phyloP scores from a whole-genome alignment of 2,797 vertebrate genomes.

The Pangasius macronema region DNA sequence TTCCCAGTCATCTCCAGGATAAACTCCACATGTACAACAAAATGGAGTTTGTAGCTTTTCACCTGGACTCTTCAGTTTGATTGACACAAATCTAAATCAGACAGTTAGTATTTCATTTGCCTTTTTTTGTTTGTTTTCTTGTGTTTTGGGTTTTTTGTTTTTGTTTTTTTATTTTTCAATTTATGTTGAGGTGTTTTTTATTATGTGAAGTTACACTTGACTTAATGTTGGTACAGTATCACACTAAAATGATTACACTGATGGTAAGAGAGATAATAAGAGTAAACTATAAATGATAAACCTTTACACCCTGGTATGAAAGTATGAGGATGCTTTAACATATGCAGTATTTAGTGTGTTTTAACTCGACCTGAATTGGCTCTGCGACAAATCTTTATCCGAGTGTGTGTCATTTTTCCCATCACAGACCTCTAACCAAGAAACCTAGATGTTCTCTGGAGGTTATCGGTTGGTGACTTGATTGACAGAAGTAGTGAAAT shows the following conservation, averaged over 20 bases:
- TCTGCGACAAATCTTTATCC: not conserved
- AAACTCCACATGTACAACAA: constrained; percentile 43
- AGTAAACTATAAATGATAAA: not conserved
- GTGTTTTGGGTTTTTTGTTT: not conserved
- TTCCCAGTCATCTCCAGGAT: constrained; percentile 59
- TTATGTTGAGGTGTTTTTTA: not conserved
- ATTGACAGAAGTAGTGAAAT: not conserved
- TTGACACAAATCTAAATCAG: constrained; percentile 38
- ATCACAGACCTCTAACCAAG: not conserved
- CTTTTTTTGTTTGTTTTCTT: constrained; percentile 13
- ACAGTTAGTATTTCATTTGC: constrained; percentile 59
- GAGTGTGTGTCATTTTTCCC: not conserved
- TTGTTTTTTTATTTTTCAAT: not conserved
- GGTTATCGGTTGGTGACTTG: not conserved
- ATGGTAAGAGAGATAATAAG: not conserved
- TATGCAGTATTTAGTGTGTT: not conserved
- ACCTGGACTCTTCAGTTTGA: constrained; percentile 52
- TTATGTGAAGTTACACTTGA: not conserved
- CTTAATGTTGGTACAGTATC: not conserved
- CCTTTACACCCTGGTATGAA: not conserved
- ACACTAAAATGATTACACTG: not conserved
- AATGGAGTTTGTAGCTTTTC: constrained; percentile 50
- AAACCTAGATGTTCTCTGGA: not conserved
- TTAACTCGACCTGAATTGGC: too few relatives aligned
- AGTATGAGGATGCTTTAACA: not conserved